Percentiles rank a stretch among this genome's conserved stretches.
These are phyloP conservation scores for Hephaestus fuliginosus DNA, from an alignment of 2,797 vertebrate species.

Conservation along the genomic window DNA sequence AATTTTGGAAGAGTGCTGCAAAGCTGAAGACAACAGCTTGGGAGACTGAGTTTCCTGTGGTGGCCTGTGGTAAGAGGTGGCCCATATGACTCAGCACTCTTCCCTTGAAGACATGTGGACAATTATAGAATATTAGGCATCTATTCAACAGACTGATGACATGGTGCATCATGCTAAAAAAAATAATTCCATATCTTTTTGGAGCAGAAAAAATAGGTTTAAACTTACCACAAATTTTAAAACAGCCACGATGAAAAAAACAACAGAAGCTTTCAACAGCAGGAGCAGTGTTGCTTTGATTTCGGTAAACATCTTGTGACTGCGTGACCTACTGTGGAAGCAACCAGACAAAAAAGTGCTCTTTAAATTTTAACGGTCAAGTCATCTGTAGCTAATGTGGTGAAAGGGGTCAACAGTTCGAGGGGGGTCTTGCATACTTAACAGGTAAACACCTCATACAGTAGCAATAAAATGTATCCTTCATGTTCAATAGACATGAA, in stretches of 20 bases:
- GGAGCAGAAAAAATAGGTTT: neutral
- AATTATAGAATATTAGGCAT: neutral
- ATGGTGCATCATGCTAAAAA: neutral
- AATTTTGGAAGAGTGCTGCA: conserved; percentile 20
- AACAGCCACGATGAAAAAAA: neutral
- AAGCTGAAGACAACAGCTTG: conserved; percentile 29
- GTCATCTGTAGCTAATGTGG: conserved; percentile 31
- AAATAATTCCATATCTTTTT: neutral
- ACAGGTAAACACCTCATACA: conserved; percentile 29
- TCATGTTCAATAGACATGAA: neutral
- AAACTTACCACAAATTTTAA: neutral
- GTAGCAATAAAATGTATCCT: neutral
- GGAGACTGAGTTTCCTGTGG: conserved; percentile 24
- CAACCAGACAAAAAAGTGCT: conserved; percentile 45
- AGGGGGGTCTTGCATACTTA: conserved; percentile 29
- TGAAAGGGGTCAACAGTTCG: conserved; percentile 37
- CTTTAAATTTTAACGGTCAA: conserved; percentile 68
- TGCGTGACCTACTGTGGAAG: conserved; percentile 32
- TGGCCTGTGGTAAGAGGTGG: neutral
- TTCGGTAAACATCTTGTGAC: conserved; percentile 35
- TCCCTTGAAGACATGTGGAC: neutral
- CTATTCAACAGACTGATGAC: conserved; percentile 14
- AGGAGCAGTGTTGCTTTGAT: conserved; percentile 9
- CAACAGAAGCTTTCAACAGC: neutral
- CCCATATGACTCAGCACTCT: conserved; percentile 17